These are phyloP conservation scores for Caradrina clavipalpis DNA, from an alignment of 2,888 invertebrate species.

Conservation along the genomic window DNA sequence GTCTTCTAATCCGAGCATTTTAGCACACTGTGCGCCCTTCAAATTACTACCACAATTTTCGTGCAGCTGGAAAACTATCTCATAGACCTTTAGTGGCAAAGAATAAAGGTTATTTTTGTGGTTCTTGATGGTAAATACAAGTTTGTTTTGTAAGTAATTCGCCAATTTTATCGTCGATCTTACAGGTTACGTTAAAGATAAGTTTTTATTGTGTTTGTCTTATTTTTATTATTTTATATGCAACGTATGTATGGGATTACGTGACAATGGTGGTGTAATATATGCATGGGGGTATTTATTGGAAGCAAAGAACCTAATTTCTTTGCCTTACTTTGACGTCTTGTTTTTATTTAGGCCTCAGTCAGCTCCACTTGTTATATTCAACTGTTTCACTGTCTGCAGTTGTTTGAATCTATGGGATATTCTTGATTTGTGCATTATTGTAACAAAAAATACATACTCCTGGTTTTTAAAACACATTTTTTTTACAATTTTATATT, in stretches of 20 bases:
- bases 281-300: not conserved
- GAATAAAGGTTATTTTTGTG: constrained; percentile 23
- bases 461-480: too few species aligned
- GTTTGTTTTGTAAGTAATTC: constrained; percentile 63
- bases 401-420: too few species aligned
- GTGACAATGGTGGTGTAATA: constrained; percentile 43
- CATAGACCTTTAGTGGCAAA: accelerated
- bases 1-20: constrained; percentile 82
- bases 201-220: constrained; percentile 67
- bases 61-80: not conserved
- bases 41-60: constrained; percentile 47
- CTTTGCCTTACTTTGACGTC: not conserved
- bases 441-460: too few species aligned
- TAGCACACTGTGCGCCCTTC: constrained; percentile 74
- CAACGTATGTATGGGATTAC: constrained; percentile 50
- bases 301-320: not conserved
- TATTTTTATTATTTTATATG: constrained; percentile 62
- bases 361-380: too few species aligned
- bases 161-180: constrained; percentile 71
- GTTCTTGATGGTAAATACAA: not conserved
- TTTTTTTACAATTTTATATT: too few species aligned
- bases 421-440: too few species aligned
- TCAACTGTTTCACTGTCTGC: too few species aligned
- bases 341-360: too few species aligned
- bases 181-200: constrained; percentile 69